Base-by-base conservation (phyloP, 2,113 vertebrate species). In the Ceyx cyanopectus region DNA sequence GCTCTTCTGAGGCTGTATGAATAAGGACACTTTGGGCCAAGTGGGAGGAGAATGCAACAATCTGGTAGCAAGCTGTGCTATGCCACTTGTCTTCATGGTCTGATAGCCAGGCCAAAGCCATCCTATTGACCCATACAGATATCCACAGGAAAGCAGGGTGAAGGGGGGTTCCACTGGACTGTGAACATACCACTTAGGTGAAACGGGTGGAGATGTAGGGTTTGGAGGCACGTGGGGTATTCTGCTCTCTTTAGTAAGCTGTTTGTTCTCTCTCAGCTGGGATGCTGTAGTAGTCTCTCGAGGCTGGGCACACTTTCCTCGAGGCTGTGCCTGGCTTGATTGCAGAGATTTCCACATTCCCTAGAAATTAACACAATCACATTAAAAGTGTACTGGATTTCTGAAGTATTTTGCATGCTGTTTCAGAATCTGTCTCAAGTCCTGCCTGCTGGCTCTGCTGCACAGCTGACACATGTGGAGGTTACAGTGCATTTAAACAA, bases 261-360 rank as follows among this genome's bases (percentile, higher is more conserved):
- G 91, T 78, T 98, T 98, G 92, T 81, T 98, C 94, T 97, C 97
- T 89, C 98, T 97, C 13, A 98, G 97, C 45, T 92, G 98, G 93
- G 98, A 99, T 22, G 98, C 97, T 85, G 98, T 96, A 9, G 98
- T 98, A 27, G 98, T 95, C 79, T 98, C 97, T 82, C 94, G 98
- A 95, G 99, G 98, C 18, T 93, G 96, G 58, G 94, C 92, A 19
- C 62, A 95, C 50, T 91, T 95, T 83, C 87, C 41, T 73, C 37
- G 74, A 94, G 95, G 84, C 26, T 43, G 65, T 29, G 20, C 14
- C 12, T n/a, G 5, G 65, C 76, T 29, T 48, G 68, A 48, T 48
- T 94, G 91, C 6, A 63, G 84, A 57, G 82, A 50, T 19, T 81
- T 92, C 3, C 14, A 66, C 54, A 66, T 77, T 72, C 93, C 96